These are phyloP conservation scores for Pangasianodon hypophthalmus DNA, from an alignment of 2,113 vertebrate species.

Conservation along the genomic window DNA sequence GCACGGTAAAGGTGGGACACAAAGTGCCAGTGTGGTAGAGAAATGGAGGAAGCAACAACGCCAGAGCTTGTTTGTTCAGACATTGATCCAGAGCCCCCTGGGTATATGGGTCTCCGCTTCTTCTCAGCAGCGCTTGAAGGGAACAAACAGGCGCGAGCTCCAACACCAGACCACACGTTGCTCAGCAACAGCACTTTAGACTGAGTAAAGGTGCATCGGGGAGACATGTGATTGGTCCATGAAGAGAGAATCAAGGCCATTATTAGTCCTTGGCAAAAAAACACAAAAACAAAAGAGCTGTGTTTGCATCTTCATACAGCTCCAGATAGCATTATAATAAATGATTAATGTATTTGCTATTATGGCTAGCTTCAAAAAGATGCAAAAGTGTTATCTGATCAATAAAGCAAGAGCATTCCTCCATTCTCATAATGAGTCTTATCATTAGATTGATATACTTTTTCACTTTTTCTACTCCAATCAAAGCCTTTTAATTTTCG, in stretches of 20 bases:
- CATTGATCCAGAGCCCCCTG: constrained; percentile 57
- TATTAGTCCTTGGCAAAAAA: constrained; percentile 43
- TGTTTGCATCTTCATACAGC: constrained; percentile 2
- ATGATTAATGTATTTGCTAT: background rate
- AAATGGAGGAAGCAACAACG: constrained; percentile 27
- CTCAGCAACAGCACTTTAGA: constrained; percentile 57
- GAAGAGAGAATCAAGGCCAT: constrained; percentile 52
- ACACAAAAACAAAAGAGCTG: constrained; percentile 28
- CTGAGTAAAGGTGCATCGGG: constrained; percentile 36
- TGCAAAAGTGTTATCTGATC: background rate
- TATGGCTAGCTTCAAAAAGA: background rate
- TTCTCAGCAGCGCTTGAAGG: constrained; percentile 51
- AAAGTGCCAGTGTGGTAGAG: constrained; percentile 17
- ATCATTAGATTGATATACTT: background rate
- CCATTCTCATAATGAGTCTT: background rate
- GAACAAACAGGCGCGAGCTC: constrained; percentile 54
- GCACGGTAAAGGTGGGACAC: constrained; percentile 11
- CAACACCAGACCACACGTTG: constrained; percentile 56
- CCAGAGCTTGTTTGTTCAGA: constrained; percentile 55
- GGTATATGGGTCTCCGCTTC: constrained; percentile 54
- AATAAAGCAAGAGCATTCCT: background rate
- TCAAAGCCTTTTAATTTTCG: background rate
- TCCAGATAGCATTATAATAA: background rate
- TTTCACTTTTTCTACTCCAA: background rate
- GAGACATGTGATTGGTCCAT: constrained; percentile 39